A percentile compares a stretch with the other conserved stretches of the same genome.
phyloP scores from a whole-genome alignment of 2,113 vertebrate genomes.

The Rallus limicola region DNA sequence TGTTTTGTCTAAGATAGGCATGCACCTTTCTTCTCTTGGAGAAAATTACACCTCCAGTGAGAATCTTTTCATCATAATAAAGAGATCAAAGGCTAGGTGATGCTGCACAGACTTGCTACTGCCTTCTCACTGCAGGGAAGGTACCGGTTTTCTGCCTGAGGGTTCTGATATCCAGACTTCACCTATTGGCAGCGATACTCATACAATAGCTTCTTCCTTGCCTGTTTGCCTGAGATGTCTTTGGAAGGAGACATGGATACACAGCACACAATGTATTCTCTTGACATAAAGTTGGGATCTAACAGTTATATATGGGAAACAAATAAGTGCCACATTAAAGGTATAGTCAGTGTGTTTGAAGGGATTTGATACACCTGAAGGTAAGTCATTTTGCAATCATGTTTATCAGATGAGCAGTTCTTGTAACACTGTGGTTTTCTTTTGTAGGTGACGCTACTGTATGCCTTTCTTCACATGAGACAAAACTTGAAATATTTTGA shows the following conservation, averaged over 20 bases:
- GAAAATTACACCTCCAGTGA: background rate
- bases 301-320: background rate
- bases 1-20: background rate
- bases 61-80: background rate
- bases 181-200: background rate
- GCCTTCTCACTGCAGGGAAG: background rate
- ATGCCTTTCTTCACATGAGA: constrained; percentile 77
- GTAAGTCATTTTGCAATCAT: background rate
- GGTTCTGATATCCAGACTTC: background rate
- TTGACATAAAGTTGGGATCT: background rate
- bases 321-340: background rate
- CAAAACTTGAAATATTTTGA: constrained; percentile 87
- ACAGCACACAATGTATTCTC: background rate
- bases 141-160: background rate
- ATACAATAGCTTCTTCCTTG: background rate
- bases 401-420: background rate
- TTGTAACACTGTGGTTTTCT: constrained; percentile 46
- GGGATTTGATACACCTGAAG: background rate
- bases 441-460: constrained; percentile 55
- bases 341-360: background rate
- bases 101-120: background rate
- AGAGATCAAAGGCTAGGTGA: background rate
- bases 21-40: background rate
- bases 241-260: background rate
- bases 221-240: background rate